A percentile compares a stretch with the other conserved stretches of the same genome.
These are phyloP conservation scores for Chaitophorus viminalis DNA, from an alignment of 2,888 invertebrate species.

Conservation along the genomic window DNA sequence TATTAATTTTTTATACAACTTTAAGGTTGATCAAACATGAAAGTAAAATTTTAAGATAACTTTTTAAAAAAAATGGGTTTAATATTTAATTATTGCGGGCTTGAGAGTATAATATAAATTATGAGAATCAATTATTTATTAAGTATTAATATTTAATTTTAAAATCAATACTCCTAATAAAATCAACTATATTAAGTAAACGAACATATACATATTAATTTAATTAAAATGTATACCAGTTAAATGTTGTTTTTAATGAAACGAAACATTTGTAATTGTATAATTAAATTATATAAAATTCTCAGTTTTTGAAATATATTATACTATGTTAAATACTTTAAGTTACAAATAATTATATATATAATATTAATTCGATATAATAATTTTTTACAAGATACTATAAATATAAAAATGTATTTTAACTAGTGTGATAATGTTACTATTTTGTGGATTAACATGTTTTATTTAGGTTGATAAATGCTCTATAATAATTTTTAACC, in stretches of 20 bases:
- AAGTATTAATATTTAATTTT: constrained; percentile 24
- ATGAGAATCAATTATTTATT: constrained; percentile 5
- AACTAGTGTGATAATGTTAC: background rate
- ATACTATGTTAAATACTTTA: background rate
- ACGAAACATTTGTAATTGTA: background rate
- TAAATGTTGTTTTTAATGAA: background rate
- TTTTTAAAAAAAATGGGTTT: background rate
- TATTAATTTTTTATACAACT: constrained; percentile 27
- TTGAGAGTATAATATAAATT: constrained; percentile 5
- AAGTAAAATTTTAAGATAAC: background rate
- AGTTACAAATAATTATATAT: background rate
- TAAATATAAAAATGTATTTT: background rate
- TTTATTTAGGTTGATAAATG: background rate
- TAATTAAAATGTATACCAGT: background rate
- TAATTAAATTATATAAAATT: constrained; percentile 14
- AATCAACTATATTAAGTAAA: background rate
- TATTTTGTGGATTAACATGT: background rate
- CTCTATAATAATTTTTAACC: background rate
- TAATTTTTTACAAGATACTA: background rate
- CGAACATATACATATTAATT: background rate
- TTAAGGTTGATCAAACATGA: constrained; percentile 18
- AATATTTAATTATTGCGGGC: no score
- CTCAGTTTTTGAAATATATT: constrained; percentile 14
- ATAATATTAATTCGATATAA: background rate
- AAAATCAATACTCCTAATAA: constrained; percentile 24